phyloP scores from a whole-genome alignment of 2,888 invertebrate species.

The Caenorhabditis wallacei region DNA sequence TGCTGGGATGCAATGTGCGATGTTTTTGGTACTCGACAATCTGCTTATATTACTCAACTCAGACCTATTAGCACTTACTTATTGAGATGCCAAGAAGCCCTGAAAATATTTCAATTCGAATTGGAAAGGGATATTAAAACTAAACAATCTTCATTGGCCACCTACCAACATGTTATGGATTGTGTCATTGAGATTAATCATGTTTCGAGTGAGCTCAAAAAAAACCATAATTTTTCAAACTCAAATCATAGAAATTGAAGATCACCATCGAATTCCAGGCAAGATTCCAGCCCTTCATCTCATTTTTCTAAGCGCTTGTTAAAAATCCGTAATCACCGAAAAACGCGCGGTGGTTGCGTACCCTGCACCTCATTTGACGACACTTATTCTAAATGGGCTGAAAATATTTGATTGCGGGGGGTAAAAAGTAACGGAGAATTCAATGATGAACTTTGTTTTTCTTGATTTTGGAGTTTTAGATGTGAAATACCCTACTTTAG shows the following conservation, averaged over 20 bases:
- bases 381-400: neutral
- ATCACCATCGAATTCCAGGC: too few relatives aligned
- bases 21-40: conserved; percentile 74
- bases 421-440: too few relatives aligned
- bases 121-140: conserved; percentile 66
- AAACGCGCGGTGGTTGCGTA: too few relatives aligned
- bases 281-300: too few relatives aligned
- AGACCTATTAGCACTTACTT: conserved; percentile 69
- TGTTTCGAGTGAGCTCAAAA: conserved; percentile 56
- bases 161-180: conserved; percentile 51
- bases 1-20: conserved; percentile 72
- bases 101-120: conserved; percentile 68
- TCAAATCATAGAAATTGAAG: too few relatives aligned
- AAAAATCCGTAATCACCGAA: too few relatives aligned
- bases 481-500: neutral
- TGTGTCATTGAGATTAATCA: conserved; percentile 62
- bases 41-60: conserved; percentile 67
- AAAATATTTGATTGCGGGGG: too few relatives aligned
- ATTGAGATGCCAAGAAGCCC: conserved; percentile 64
- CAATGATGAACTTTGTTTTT: too few relatives aligned
- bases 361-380: too few relatives aligned
- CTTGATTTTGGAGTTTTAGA: too few relatives aligned
- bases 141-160: conserved; percentile 41
- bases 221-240: too few relatives aligned
- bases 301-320: too few relatives aligned